phyloP scores from a whole-genome alignment of 2,888 invertebrate genomes.

The Parnassius apollo region DNA sequence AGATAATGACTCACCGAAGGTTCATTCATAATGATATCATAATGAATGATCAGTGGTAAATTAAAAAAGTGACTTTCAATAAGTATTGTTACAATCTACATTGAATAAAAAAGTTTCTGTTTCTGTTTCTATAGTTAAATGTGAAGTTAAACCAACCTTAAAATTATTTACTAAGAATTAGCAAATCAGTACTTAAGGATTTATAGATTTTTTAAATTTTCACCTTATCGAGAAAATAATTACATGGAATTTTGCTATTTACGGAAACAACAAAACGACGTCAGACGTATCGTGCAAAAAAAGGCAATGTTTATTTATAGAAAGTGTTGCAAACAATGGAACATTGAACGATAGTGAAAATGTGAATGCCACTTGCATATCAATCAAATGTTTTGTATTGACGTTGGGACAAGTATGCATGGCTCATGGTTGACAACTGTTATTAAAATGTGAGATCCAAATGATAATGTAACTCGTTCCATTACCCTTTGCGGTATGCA shows the following conservation, averaged over 20 bases:
- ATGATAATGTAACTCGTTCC: conserved; percentile 24
- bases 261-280: not conserved
- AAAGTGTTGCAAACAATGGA: conserved; percentile 67
- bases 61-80: too few species aligned
- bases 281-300: conserved; percentile 31
- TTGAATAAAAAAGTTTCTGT: too few species aligned
- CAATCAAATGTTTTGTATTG: conserved; percentile 49
- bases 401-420: conserved; percentile 31
- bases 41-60: too few species aligned
- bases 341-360: conserved; percentile 78
- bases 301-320: conserved; percentile 62
- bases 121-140: too few species aligned
- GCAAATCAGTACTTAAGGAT: too few species aligned
- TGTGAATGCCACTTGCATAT: conserved; percentile 51
- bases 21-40: too few species aligned
- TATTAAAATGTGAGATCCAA: conserved; percentile 27
- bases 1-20: too few species aligned
- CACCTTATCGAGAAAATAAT: too few species aligned
- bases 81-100: too few species aligned
- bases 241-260: not conserved
- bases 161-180: too few species aligned
- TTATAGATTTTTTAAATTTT: too few species aligned
- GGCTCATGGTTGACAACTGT: conserved; percentile 25
- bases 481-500: conserved; percentile 16
- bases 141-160: too few species aligned